Conservation (phyloP, 2,888 invertebrate species). For the Leptopilina syphax region DNA sequence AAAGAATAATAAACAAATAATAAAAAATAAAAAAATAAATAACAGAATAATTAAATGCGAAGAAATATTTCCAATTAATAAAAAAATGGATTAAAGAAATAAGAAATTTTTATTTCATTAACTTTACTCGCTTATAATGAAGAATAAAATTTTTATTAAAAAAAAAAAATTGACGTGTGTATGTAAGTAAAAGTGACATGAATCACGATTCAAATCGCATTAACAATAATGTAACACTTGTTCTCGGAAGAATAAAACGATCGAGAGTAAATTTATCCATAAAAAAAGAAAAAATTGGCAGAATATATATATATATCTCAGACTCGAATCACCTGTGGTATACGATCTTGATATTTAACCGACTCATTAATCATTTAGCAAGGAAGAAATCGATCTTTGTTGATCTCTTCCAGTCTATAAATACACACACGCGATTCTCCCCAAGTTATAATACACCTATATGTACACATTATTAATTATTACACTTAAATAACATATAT, state of each 20-base stretch:
- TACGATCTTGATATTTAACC: slow-evolving; percentile 8
- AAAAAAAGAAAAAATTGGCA: neutral
- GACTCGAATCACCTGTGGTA: slow-evolving; percentile 4
- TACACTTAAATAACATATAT: neutral
- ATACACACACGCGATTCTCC: neutral
- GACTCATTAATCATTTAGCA: slow-evolving; percentile 18
- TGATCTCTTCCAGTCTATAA: slow-evolving; percentile 6
- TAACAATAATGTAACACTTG: neutral
- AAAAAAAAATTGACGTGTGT: too few relatives aligned
- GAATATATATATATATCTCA: neutral
- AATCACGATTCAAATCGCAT: neutral
- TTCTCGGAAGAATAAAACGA: neutral
- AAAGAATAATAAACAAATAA: too few relatives aligned
- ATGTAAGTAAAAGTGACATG: too few relatives aligned
- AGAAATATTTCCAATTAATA: too few relatives aligned
- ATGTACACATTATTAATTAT: slow-evolving; percentile 2
- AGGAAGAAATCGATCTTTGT: slow-evolving; percentile 26
- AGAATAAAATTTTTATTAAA: too few relatives aligned
- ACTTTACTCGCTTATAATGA: too few relatives aligned
- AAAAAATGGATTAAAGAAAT: too few relatives aligned
- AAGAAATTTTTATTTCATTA: too few relatives aligned
- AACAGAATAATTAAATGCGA: too few relatives aligned
- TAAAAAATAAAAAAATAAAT: too few relatives aligned
- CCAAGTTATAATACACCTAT: too few relatives aligned
- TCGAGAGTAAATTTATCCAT: neutral